These are phyloP conservation scores for Chloroceryle amazona DNA, from an alignment of 2,797 vertebrate genomes.

Conservation along the genomic window DNA sequence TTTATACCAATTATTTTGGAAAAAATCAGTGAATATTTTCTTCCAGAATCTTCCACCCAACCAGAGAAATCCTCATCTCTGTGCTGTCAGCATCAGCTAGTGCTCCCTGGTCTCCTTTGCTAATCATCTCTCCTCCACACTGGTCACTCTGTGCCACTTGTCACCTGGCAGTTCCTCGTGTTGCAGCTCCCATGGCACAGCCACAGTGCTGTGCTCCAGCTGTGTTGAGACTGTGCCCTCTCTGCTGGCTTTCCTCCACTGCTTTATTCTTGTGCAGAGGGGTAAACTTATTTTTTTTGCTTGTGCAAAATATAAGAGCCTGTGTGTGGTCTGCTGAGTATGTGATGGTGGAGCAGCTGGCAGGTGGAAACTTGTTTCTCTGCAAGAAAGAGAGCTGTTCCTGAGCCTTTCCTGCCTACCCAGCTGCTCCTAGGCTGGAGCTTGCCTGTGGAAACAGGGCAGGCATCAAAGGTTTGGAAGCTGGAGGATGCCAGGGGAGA, in stretches of 20 bases:
- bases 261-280: fast-evolving
- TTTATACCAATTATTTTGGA: background rate
- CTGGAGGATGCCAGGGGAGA: background rate
- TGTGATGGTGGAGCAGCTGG: background rate
- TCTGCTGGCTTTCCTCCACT: background rate
- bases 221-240: fast-evolving
- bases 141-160: background rate
- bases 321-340: background rate
- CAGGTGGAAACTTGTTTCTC: background rate
- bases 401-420: background rate
- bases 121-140: background rate
- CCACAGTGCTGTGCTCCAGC: background rate
- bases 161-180: fast-evolving
- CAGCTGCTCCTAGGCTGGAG: background rate
- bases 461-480: background rate
- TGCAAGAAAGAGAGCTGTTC: background rate
- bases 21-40: background rate
- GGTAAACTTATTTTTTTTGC: background rate
- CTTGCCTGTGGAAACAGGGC: background rate
- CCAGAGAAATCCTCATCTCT: background rate
- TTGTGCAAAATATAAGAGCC: background rate
- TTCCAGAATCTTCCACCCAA: background rate
- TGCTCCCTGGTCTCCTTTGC: background rate
- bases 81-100: background rate
- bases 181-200: background rate